Evolutionary conservation across 2,888 invertebrate species (phyloP).

Genomic region (Galerucella nymphaeae): DNA sequence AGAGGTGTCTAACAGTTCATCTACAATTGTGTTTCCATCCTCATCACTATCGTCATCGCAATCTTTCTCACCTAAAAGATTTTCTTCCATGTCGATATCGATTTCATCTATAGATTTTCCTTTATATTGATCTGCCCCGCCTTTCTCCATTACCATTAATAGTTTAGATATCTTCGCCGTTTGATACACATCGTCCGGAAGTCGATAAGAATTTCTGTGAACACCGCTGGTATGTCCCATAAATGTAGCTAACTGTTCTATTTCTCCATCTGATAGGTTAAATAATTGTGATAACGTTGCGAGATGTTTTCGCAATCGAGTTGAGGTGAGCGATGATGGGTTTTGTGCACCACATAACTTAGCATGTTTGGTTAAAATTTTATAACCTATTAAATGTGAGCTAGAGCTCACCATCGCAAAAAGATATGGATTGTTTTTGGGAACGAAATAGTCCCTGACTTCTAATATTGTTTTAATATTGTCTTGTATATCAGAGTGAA

Average conservation of each 20-base stretch:
- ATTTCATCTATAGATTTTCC: slow-evolving; percentile 42
- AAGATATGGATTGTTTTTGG: slow-evolving; percentile 1
- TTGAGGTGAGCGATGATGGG: slow-evolving; percentile 39
- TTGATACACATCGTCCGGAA: slow-evolving; percentile 37
- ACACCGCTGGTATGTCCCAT: slow-evolving; percentile 48
- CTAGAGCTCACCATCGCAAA: neutral
- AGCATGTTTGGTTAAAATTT: slow-evolving; percentile 45
- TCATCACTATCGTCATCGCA: neutral
- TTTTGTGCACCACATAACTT: slow-evolving; percentile 44
- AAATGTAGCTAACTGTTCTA: slow-evolving; percentile 47
- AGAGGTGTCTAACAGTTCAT: neutral
- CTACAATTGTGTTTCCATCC: neutral
- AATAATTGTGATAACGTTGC: slow-evolving; percentile 30
- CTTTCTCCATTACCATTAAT: slow-evolving; percentile 39
- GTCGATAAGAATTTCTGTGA: slow-evolving; percentile 39
- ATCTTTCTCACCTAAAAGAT: slow-evolving; percentile 3
- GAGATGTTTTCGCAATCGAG: slow-evolving; percentile 45
- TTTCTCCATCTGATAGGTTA: neutral
- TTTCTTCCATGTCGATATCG: slow-evolving; percentile 37
- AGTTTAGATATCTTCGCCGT: slow-evolving; percentile 31
- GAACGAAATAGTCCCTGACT: neutral
- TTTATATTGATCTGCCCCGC: slow-evolving; percentile 36
- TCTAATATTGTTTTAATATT: neutral
- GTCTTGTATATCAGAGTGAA: slow-evolving; percentile 1
- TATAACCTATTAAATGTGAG: slow-evolving; percentile 39